Evolutionary conservation across 23 tunicate species (phyloP).

Genomic region (Phallusia fumigata): DNA sequence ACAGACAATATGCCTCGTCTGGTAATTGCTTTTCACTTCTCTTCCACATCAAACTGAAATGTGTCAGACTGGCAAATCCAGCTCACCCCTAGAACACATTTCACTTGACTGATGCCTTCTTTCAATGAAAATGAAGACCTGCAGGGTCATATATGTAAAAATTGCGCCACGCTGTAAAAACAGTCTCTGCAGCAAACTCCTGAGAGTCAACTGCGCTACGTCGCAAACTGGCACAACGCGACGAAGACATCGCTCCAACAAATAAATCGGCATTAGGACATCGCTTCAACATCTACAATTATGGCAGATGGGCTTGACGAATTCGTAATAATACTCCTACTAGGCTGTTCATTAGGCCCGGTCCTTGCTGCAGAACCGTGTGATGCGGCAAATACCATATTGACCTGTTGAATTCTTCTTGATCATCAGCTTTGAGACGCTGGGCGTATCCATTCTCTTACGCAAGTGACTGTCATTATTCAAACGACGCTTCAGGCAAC

Average conservation of each 20-base stretch:
- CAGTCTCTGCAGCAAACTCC: not conserved
- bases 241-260: not conserved
- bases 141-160: not conserved
- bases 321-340: not conserved
- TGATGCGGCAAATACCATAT: too few relatives aligned
- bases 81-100: not conserved
- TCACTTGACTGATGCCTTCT: not conserved
- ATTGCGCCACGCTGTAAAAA: not conserved
- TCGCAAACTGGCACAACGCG: not conserved
- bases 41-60: not conserved
- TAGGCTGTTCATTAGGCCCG: not conserved
- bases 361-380: not conserved
- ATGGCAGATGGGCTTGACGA: not conserved
- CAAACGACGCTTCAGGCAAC: not conserved
- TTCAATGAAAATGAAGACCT: not conserved
- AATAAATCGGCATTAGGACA: not conserved
- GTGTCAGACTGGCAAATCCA: not conserved
- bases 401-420: not conserved
- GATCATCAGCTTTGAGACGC: not conserved
- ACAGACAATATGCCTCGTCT: not conserved
- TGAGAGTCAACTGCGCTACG: not conserved
- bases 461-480: too few relatives aligned
- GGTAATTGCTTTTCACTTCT: not conserved
- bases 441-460: not conserved
- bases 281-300: not conserved